Percentiles rank a stretch among this genome's conserved stretches.
These are phyloP conservation scores for Lepeophtheirus salmonis DNA, from an alignment of 1,140 invertebrate genomes.

Conservation along the genomic window DNA sequence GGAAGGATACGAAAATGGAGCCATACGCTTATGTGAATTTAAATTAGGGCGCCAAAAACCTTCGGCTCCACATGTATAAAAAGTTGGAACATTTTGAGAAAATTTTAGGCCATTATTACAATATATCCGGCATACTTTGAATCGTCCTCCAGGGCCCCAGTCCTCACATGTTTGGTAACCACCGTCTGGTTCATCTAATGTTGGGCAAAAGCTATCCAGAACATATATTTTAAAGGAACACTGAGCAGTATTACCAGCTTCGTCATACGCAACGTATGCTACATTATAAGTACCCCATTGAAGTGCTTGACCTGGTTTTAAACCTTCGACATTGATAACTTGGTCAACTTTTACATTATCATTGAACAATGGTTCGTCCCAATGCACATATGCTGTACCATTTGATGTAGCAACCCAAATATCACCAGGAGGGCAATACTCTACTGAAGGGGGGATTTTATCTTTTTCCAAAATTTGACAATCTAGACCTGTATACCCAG, in stretches of 20 bases:
- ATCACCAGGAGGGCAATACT: slow-evolving; percentile 78
- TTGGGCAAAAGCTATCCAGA: slow-evolving; percentile 71
- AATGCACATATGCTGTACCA: slow-evolving; percentile 71
- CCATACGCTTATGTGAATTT: slow-evolving; percentile 44
- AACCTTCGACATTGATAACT: slow-evolving; percentile 63
- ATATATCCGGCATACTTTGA: slow-evolving; percentile 63
- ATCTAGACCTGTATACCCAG: slow-evolving; percentile 58
- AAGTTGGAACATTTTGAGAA: slow-evolving; percentile 71
- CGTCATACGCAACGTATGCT: slow-evolving; percentile 79
- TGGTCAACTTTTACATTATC: slow-evolving; percentile 63
- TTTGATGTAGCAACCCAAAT: slow-evolving; percentile 82
- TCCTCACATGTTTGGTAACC: slow-evolving; percentile 76
- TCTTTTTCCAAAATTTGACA: slow-evolving; percentile 65
- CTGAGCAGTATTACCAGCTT: slow-evolving; percentile 65
- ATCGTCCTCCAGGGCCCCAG: slow-evolving; percentile 87
- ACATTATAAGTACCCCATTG: slow-evolving; percentile 82
- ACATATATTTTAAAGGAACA: slow-evolving; percentile 87
- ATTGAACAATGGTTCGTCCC: slow-evolving; percentile 78
- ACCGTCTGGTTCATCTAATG: slow-evolving; percentile 62
- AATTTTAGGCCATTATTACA: slow-evolving; percentile 70
- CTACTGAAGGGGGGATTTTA: slow-evolving; percentile 53
- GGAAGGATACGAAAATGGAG: slow-evolving; percentile 66
- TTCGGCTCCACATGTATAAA: slow-evolving; percentile 88
- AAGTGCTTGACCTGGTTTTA: slow-evolving; percentile 70
- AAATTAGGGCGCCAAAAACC: slow-evolving; percentile 68